Evolutionary conservation across 2,888 invertebrate genomes (phyloP).

Genomic region (Colostygia pectinataria): DNA sequence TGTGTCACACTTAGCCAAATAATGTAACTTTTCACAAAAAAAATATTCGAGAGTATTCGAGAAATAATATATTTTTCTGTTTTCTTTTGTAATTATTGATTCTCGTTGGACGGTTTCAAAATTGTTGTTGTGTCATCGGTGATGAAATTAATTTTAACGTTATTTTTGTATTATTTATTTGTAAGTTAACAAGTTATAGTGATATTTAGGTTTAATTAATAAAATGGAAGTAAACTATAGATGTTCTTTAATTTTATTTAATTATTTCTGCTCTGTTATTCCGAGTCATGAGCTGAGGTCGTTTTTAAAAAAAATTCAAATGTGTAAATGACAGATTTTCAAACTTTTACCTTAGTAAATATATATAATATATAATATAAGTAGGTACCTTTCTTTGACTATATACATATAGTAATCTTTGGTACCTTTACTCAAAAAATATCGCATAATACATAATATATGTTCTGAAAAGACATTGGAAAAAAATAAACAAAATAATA

Average conservation of each 20-base stretch:
- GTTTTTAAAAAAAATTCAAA: too few species aligned
- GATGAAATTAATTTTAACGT: conserved; percentile 68
- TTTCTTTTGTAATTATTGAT: conserved; percentile 52
- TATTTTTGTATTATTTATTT: conserved; percentile 81
- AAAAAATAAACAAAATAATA: too few species aligned
- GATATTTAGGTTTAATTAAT: conserved; percentile 52
- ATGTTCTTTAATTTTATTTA: background rate
- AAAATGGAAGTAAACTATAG: conserved; percentile 19
- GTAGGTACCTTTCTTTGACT: too few species aligned
- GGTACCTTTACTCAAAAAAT: too few species aligned
- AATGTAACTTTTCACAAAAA: conserved; percentile 38
- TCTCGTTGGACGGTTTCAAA: conserved; percentile 59
- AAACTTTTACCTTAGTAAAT: too few species aligned
- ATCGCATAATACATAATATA: too few species aligned
- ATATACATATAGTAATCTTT: too few species aligned
- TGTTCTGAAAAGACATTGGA: too few species aligned
- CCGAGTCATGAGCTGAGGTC: too few species aligned
- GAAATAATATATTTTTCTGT: conserved; percentile 39
- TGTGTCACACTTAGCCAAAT: conserved; percentile 50
- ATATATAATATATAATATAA: too few species aligned
- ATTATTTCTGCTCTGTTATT: too few species aligned
- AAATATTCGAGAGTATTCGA: background rate
- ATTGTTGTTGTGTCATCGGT: conserved; percentile 68
- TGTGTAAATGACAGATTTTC: too few species aligned
- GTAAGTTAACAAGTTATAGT: conserved; percentile 80